Evolutionary conservation across 2,888 invertebrate species (phyloP).

Genomic region (Lithophane semibrunnea): DNA sequence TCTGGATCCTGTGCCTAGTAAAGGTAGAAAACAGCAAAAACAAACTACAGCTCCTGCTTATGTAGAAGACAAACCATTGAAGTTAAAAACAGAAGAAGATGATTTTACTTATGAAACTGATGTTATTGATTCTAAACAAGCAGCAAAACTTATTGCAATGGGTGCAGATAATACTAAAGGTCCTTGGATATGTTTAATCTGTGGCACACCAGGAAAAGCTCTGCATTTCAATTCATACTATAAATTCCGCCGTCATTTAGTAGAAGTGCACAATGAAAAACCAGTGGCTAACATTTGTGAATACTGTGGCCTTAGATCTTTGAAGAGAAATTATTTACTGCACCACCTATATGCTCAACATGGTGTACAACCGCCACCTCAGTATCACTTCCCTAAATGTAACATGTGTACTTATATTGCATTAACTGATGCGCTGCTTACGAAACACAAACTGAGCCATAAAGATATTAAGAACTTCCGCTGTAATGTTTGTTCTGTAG

Average conservation of each 20-base stretch:
- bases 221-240: slow-evolving; percentile 94
- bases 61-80: slow-evolving; percentile 68
- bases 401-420: slow-evolving; percentile 94
- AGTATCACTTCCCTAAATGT: slow-evolving; percentile 95
- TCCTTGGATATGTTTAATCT: slow-evolving; percentile 95
- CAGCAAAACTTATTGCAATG: slow-evolving; percentile 90
- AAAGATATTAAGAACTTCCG: slow-evolving; percentile 84
- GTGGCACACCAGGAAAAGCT: slow-evolving; percentile 92
- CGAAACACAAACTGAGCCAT: slow-evolving; percentile 93
- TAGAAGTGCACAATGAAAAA: slow-evolving; percentile 94
- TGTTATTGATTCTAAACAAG: slow-evolving; percentile 91
- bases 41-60: slow-evolving; percentile 53
- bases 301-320: slow-evolving; percentile 95
- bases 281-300: slow-evolving; percentile 95
- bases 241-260: slow-evolving; percentile 95
- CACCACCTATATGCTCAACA: slow-evolving; percentile 96
- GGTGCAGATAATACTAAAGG: slow-evolving; percentile 92
- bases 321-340: slow-evolving; percentile 93
- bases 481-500: slow-evolving; percentile 90
- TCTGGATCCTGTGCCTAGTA: slow-evolving; percentile 90
- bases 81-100: slow-evolving; percentile 64
- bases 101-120: slow-evolving; percentile 86
- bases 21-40: slow-evolving; percentile 63
- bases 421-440: slow-evolving; percentile 92
- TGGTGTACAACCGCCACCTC: slow-evolving; percentile 93